Evolutionary conservation across 2,888 invertebrate species (phyloP).

Genomic region (Brachyptera putata): DNA sequence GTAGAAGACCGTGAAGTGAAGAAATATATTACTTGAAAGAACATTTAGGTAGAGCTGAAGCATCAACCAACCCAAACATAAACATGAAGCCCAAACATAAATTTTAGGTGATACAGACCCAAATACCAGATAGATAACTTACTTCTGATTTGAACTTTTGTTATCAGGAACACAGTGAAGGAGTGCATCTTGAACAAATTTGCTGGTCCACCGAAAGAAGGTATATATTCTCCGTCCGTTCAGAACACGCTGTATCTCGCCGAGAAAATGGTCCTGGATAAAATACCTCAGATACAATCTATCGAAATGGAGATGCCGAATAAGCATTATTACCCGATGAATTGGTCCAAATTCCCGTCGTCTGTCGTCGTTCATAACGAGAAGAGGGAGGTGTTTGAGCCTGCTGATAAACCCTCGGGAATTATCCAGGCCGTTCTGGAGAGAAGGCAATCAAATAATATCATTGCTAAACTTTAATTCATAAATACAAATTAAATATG

Average conservation of each 20-base stretch:
- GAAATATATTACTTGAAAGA: no score
- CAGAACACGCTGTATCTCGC: constrained; percentile 73
- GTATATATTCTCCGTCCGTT: constrained; percentile 71
- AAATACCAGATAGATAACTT: no score
- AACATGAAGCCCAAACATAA: no score
- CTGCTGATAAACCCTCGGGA: constrained; percentile 74
- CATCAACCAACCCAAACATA: no score
- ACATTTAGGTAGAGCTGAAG: no score
- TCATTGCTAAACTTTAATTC: no score
- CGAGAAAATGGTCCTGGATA: constrained; percentile 62
- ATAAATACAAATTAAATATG: no score
- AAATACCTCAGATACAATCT: constrained; percentile 59
- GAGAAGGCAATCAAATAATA: no score
- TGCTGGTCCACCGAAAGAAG: constrained; percentile 67
- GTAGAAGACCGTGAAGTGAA: no score
- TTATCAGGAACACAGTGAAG: constrained; percentile 58
- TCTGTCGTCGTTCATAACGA: constrained; percentile 58
- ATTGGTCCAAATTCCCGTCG: constrained; percentile 67
- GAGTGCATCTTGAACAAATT: constrained; percentile 69
- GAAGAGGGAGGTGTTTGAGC: constrained; percentile 68
- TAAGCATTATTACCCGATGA: constrained; percentile 73
- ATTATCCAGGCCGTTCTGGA: constrained; percentile 69
- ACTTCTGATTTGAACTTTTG: no score
- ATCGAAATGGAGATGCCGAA: constrained; percentile 78
- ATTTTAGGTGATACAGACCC: no score